A percentile compares a stretch with the other conserved stretches of the same genome.
phyloP scores from a whole-genome alignment of 2,797 vertebrate genomes.

The Limosa lapponica region DNA sequence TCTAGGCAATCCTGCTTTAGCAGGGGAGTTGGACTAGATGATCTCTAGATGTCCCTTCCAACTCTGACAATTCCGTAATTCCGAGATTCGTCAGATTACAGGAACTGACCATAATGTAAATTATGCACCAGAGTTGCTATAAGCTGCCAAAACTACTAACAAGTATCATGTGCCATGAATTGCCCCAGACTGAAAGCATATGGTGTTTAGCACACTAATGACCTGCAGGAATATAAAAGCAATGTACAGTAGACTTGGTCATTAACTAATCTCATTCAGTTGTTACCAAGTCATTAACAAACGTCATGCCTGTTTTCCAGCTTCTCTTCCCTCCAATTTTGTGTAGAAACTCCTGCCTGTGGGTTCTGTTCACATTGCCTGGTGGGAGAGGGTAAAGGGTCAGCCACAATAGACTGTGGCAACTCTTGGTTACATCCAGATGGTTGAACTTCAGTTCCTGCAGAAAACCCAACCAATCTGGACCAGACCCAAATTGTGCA shows the following conservation, averaged over 20 bases:
- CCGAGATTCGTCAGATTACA: not conserved
- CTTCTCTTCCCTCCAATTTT: not conserved
- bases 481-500: not conserved
- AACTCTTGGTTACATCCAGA: not conserved
- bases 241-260: not conserved
- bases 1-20: too few relatives aligned
- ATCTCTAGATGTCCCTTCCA: too few relatives aligned
- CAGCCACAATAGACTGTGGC: not conserved
- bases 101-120: not conserved
- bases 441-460: not conserved
- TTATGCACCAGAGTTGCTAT: fast-evolving
- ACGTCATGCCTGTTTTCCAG: not conserved
- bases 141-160: not conserved
- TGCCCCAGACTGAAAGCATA: not conserved
- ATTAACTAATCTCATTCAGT: not conserved
- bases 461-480: not conserved
- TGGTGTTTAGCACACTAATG: not conserved
- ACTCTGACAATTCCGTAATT: too few relatives aligned
- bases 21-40: too few relatives aligned
- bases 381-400: not conserved
- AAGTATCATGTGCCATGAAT: not conserved
- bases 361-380: not conserved
- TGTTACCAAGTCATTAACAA: not conserved
- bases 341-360: not conserved
- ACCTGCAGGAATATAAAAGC: not conserved